Conservation (phyloP, 2,888 invertebrate genomes). For the Clivina fossor region DNA sequence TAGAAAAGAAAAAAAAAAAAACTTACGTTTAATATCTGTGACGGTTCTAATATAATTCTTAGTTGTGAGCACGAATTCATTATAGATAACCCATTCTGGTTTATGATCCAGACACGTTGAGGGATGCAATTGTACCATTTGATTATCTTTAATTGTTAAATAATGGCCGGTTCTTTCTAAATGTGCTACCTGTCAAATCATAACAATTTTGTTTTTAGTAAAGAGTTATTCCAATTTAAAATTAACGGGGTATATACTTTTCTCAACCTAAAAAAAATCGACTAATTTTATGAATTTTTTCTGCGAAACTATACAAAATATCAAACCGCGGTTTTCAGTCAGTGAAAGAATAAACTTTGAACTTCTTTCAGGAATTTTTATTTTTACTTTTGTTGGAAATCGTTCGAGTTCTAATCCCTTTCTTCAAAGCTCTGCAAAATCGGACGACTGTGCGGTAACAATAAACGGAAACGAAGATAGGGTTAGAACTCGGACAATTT, state of each 20-base stretch:
- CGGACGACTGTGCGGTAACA: no score
- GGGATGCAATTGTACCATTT: slow-evolving; percentile 97
- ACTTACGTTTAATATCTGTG: slow-evolving; percentile 97
- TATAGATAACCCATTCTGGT: slow-evolving; percentile 99
- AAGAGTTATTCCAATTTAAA: neutral
- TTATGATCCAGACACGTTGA: slow-evolving; percentile 99
- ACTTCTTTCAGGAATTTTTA: no score
- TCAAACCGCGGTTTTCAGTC: no score
- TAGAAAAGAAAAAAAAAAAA: slow-evolving; percentile 21
- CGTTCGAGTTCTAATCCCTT: no score
- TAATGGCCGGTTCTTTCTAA: slow-evolving; percentile 97
- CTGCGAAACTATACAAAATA: neutral
- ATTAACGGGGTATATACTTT: no score
- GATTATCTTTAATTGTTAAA: slow-evolving; percentile 98
- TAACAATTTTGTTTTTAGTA: neutral
- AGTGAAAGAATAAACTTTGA: no score
- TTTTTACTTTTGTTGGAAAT: no score
- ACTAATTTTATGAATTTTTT: no score
- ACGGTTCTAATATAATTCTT: slow-evolving; percentile 99
- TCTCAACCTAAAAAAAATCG: no score
- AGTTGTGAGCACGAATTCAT: slow-evolving; percentile 98
- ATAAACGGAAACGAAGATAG: no score
- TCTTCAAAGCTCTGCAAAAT: no score
- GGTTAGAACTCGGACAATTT: no score
- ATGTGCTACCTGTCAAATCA: slow-evolving; percentile 78